Evolutionary conservation across 2,797 vertebrate species (phyloP), one percentile per base, ranked within the genome.

Genomic region (Phalloptychus januarius): DNA sequence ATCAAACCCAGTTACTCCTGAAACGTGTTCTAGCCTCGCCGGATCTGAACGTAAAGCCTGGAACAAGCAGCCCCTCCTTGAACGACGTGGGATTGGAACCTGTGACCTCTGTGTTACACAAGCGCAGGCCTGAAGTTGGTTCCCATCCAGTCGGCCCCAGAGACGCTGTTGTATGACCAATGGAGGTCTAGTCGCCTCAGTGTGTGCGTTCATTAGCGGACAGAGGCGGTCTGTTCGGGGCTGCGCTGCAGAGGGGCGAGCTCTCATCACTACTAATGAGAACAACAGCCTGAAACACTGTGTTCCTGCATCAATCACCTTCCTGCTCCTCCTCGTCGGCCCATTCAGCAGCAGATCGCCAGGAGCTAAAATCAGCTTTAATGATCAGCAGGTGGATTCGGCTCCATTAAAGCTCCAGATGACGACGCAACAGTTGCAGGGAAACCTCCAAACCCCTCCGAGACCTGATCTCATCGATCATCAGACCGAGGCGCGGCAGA

Each of bases 121-220:
- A 89, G 33, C 0, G 2, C 63, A 84, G 38, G 80, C 63, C 94
- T 89, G 89, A 86, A 88, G 54, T 89, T 96, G 92, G 94, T 94
- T 86, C 94, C 95, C 85, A 90, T 94, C 91, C 93, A 95, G 90
- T 85, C 85, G 78, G 93, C 95, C 91, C 90, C 90, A 81, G 86
- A 94, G 95, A 95, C 91, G 94, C 92, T 95, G 95, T 87, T 94
- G 95, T 95, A 96, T 97, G 96, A 96, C 97, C 87, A 93, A 93
- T 86, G 92, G 95, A 91, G 95, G 95, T 90, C 94, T 93, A 4
- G 92, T 93, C 94, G 89, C 54, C 45, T 75, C 31, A 28, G 76
- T 83, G 82, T 85, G 77, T 74, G 81, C 67, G 81, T 93, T 95
- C 92, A 93, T 94, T 95, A 92, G 91, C n/a, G 91, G 94, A 95